Evolutionary conservation across 2,888 invertebrate genomes (phyloP).

Genomic region (Cosmopolites sordidus): DNA sequence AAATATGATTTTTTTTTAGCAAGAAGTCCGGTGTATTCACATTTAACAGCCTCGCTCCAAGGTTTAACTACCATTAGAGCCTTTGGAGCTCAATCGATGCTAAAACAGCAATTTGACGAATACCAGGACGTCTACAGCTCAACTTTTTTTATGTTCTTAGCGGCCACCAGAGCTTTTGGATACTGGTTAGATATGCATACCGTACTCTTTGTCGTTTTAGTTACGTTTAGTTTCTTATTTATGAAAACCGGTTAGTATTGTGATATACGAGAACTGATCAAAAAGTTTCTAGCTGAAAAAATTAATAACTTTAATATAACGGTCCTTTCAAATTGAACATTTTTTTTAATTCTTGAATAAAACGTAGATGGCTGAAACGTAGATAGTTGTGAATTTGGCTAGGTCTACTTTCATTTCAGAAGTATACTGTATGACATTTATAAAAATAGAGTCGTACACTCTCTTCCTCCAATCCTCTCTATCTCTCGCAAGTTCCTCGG

Average conservation of each 20-base stretch:
- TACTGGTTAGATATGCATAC: conserved; percentile 66
- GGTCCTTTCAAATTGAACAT: too few species aligned
- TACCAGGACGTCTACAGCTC: conserved; percentile 65
- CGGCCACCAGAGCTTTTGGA: conserved; percentile 64
- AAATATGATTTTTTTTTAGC: too few species aligned
- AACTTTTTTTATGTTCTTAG: conserved; percentile 63
- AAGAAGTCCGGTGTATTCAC: conserved; percentile 72
- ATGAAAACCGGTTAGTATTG: conserved; percentile 51
- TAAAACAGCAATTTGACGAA: conserved; percentile 59
- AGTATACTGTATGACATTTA: too few species aligned
- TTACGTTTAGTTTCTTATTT: conserved; percentile 61
- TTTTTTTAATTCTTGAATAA: too few species aligned
- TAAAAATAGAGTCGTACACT: too few species aligned
- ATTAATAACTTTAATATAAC: too few species aligned
- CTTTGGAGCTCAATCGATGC: conserved; percentile 58
- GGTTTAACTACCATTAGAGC: conserved; percentile 74
- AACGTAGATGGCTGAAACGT: too few species aligned
- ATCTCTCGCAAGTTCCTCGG: too few species aligned
- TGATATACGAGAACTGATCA: conserved; percentile 58
- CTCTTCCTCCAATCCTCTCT: too few species aligned
- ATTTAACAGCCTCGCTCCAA: conserved; percentile 68
- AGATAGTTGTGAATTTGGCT: too few species aligned
- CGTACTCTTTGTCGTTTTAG: conserved; percentile 59
- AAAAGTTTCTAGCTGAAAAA: too few species aligned
- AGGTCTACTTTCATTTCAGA: too few species aligned